Conservation (phyloP, 2,888 invertebrate species). For the Apodemia zela region DNA sequence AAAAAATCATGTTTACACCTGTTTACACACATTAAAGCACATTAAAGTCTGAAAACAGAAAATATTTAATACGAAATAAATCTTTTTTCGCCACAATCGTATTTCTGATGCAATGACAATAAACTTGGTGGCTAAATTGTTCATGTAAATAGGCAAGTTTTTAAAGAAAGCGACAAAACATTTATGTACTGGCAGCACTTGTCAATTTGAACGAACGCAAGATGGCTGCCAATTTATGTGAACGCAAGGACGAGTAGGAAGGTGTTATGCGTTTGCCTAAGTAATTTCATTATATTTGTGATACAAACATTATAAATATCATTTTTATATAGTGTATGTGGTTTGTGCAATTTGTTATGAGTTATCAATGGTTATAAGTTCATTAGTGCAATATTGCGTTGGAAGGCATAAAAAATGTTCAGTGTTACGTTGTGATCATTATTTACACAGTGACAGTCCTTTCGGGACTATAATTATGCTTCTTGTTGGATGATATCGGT, state of each 20-base stretch:
- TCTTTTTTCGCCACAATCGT: neutral
- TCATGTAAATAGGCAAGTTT: neutral
- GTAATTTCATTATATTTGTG: constrained; percentile 65
- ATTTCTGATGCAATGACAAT: neutral
- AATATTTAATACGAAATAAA: neutral
- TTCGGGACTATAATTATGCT: constrained; percentile 68
- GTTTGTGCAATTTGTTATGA: constrained; percentile 70
- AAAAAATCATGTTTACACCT: too few species aligned
- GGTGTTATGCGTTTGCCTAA: constrained; percentile 64
- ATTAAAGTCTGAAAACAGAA: neutral
- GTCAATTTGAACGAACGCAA: constrained; percentile 67
- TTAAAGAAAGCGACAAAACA: neutral
- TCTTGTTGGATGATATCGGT: constrained; percentile 75
- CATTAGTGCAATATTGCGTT: constrained; percentile 70
- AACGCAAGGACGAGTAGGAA: constrained; percentile 74
- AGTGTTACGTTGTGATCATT: constrained; percentile 77
- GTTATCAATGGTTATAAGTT: constrained; percentile 64
- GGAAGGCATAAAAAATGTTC: constrained; percentile 70
- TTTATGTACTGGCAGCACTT: constrained; percentile 48
- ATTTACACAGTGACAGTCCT: constrained; percentile 73
- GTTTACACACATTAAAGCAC: too few species aligned
- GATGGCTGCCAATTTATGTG: constrained; percentile 78
- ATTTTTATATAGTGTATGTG: constrained; percentile 61
- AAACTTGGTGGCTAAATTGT: neutral
- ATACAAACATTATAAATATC: constrained; percentile 60